Base-by-base conservation (phyloP, 1,140 invertebrate genomes). In the Ladona fulva region DNA sequence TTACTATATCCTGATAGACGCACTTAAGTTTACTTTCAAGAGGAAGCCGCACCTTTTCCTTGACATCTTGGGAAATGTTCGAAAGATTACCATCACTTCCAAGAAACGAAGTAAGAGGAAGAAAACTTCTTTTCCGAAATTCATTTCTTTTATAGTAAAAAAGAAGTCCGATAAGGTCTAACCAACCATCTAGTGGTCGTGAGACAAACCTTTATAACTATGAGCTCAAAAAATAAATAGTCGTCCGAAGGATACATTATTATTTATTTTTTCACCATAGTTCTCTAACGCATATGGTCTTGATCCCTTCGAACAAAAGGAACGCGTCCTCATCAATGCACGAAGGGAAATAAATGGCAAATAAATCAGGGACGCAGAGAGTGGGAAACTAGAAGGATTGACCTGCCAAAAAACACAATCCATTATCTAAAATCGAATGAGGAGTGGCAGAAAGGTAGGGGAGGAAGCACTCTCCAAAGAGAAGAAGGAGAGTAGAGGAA, bases 331-430 rank as follows among this genome's bases (percentile, higher is more conserved):
- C 3, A 66, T 66, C 52, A 66, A 66, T 12, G 52, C 3, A 66
- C 3, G 52, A 66, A 66, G n/a, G 52, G 1, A 66, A 66, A 66
- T 66, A 66, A 66, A 66, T 66, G 52, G 52, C 52, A 12, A 6
- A 66, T 66, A 66, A 66, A 66, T 66, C 52, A 66, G 52, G 52
- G 16, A 12, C 14, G 3, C 16, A 3, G 52, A 66, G 52, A 66
- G 52, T 22, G 52, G 52, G 52, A 37, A 37, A 37, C 29, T 37
- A 8, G 29, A 66, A 12, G 52, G 52, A 66, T 66, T 66, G 52
- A 12, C 52, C 52, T 66, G 52, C 52, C 52, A 66, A 66, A 66
- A 66, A 66, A 66, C 52, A 66, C 52, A 66, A 66, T 66, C 52
- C 52, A 66, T 66, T 66, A 66, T 66, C 52, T 66, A 16, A 16